Evolutionary conservation across 2,888 invertebrate species (phyloP), one percentile per base, ranked within the genome.

Genomic region (Notodonta ziczac): DNA sequence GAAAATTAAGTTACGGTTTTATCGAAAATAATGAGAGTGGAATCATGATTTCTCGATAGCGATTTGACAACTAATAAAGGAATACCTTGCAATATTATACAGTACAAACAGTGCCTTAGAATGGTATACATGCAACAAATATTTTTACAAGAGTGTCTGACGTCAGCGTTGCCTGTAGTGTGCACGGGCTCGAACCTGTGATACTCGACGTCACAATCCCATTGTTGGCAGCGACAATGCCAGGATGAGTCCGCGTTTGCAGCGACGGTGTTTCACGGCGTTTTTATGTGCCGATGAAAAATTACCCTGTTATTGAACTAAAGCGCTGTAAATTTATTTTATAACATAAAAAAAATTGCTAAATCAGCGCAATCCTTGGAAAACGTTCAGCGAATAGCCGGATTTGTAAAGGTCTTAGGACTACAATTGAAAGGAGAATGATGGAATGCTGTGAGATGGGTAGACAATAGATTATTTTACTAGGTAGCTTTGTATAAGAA

Each of bases 141-240:
- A 24, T 35, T 35, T 35, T 1, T 35, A 35, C 5, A 35, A 4
- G 35, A 35, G 9, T 42, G 9, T 42, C 42, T 42, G 42, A 42
- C 42, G 42, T 42, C 42, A n/a, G 46, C 13, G 46, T 52, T 13
- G 32, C 6, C 35, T 35, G 32, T 24, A 57, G 13, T 13, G 52
- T 39, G 50, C n/a, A 6, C 44, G 39, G 58, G 46, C 57, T 61
- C 13, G n/a, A 54, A 39, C 77, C 76, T 76, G 81, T 85, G 88
- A 86, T 88, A 89, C 88, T 88, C 84, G 88, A 85, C 80, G 83
- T 81, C 81, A 70, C 77, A 60, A 74, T 44, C 24, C n/a, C 24
- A 44, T 89, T 89, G 87, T 89, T 73, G 70, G 57, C 68, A 76
- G 73, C 80, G 84, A 91, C 89, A 91, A 91, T 86, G 81, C 78